phyloP scores from a whole-genome alignment of 2,797 vertebrate genomes.

The Okamejei kenojei region DNA sequence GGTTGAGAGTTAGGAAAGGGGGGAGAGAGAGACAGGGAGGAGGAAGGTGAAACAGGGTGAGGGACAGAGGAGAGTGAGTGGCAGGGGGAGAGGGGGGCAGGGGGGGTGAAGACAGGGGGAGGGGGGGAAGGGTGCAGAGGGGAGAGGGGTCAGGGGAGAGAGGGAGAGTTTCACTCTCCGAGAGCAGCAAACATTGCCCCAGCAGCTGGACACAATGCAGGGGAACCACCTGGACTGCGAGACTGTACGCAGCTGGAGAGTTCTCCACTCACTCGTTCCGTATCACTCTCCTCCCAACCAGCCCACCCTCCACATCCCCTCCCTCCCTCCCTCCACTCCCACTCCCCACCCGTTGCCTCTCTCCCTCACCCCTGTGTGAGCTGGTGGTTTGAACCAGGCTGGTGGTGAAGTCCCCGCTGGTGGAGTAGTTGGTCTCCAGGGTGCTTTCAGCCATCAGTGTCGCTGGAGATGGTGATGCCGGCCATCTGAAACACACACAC shows the following conservation, averaged over 20 bases:
- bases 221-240: conserved; percentile 30
- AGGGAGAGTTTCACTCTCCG: too few relatives aligned
- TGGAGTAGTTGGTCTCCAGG: too few relatives aligned
- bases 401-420: too few relatives aligned
- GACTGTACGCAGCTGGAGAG: background rate
- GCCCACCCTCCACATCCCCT: background rate
- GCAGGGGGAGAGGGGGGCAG: background rate
- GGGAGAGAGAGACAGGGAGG: conserved; percentile 40
- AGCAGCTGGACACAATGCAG: too few relatives aligned
- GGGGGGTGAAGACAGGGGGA: too few relatives aligned
- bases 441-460: too few relatives aligned
- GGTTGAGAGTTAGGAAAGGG: background rate
- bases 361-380: background rate
- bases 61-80: conserved; percentile 22
- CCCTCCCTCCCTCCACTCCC: background rate
- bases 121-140: too few relatives aligned
- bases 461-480: too few relatives aligned
- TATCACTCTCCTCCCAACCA: conserved; percentile 43
- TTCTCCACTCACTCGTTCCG: conserved; percentile 53
- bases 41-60: conserved; percentile 42
- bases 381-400: too few relatives aligned
- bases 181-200: too few relatives aligned
- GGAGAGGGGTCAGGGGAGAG: too few relatives aligned
- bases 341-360: background rate
- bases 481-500: too few relatives aligned